Evolutionary conservation across 2,797 vertebrate genomes (phyloP).

Genomic region (Schizopygopsis pylzovi): DNA sequence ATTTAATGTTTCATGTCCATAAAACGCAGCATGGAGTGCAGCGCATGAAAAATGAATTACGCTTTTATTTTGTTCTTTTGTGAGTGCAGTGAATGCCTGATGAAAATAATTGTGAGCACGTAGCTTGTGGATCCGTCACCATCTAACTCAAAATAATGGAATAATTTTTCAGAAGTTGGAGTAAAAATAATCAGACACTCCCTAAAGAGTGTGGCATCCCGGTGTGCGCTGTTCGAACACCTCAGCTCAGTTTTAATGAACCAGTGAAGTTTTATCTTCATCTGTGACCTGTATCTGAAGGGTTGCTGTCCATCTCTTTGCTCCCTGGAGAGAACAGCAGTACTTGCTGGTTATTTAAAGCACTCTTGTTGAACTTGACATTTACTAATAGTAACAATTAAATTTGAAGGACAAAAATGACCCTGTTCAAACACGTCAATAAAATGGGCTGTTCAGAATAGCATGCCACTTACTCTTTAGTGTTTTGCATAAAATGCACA

Average conservation of each 20-base stretch:
- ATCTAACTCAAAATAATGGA: neutral
- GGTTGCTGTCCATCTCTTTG: neutral
- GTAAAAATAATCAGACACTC: conserved; percentile 13
- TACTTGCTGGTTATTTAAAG: conserved; percentile 35
- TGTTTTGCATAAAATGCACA: neutral
- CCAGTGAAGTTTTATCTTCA: neutral
- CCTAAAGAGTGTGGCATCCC: neutral
- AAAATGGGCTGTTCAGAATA: neutral
- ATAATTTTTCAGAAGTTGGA: neutral
- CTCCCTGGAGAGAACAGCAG: neutral
- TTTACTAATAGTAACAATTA: conserved; percentile 7
- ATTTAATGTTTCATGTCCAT: conserved; percentile 63
- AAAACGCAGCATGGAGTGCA: conserved; percentile 53
- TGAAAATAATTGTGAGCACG: neutral
- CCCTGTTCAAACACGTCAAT: neutral
- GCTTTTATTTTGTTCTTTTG: conserved; percentile 57
- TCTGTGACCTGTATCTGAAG: neutral
- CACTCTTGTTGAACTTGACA: conserved; percentile 25
- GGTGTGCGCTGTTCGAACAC: neutral
- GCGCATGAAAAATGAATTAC: conserved; percentile 73
- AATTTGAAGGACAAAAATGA: conserved; percentile 25
- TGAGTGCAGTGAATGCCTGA: neutral
- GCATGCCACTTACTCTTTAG: neutral
- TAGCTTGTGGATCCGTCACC: neutral
- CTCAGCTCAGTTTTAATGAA: neutral